Evolutionary conservation across 2,797 vertebrate genomes (phyloP).

Genomic region (Ctenochaetus hawaiiensis): DNA sequence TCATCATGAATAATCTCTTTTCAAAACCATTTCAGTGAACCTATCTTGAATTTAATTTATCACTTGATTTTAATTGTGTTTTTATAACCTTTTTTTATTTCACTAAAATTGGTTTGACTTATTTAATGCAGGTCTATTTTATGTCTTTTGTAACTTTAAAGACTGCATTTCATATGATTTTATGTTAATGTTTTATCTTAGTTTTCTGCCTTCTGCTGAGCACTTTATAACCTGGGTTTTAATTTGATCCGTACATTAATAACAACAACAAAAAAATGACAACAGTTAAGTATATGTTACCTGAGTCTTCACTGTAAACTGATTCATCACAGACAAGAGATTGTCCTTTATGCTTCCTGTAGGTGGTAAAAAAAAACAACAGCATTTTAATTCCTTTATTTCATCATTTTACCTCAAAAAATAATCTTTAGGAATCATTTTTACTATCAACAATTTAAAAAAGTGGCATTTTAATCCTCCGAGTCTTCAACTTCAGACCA

Average conservation of each 20-base stretch:
- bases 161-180: not conserved
- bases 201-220: not conserved
- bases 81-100: not conserved
- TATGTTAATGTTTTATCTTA: not conserved
- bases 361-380: not conserved
- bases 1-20: too few relatives aligned
- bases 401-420: not conserved
- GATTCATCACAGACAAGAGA: conserved; percentile 84
- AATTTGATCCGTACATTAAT: not conserved
- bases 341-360: conserved; percentile 82
- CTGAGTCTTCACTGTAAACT: conserved; percentile 81
- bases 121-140: not conserved
- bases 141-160: not conserved
- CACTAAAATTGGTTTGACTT: not conserved
- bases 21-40: not conserved
- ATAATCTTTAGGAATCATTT: too few relatives aligned
- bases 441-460: too few relatives aligned
- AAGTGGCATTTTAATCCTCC: too few relatives aligned
- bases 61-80: not conserved
- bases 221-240: not conserved
- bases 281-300: conserved; percentile 53
- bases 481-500: too few relatives aligned
- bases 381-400: not conserved
- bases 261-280: not conserved
- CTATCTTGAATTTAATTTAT: not conserved